These are phyloP conservation scores for Xestia ashworthii DNA, from an alignment of 2,888 invertebrate genomes.

Conservation along the genomic window DNA sequence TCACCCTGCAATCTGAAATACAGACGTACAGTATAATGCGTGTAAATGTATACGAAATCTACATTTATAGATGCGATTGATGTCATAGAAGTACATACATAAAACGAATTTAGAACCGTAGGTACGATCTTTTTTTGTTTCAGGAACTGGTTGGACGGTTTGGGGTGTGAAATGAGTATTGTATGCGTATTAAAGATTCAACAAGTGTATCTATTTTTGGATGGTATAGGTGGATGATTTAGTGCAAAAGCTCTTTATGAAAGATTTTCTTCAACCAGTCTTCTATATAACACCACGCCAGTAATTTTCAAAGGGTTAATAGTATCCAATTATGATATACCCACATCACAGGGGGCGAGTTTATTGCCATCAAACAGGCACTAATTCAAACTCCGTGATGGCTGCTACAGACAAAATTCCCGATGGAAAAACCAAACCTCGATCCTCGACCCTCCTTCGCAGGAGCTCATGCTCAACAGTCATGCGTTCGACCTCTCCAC, in stretches of 20 bases:
- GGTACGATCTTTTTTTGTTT: constrained; percentile 46
- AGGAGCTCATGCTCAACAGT: too few relatives aligned
- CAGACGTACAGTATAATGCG: constrained; percentile 38
- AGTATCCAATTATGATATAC: too few relatives aligned
- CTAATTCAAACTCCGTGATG: too few relatives aligned
- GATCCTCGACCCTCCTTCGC: too few relatives aligned
- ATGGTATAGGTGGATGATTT: neutral
- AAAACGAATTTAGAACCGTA: constrained; percentile 32
- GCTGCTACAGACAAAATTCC: too few relatives aligned
- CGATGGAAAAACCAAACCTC: too few relatives aligned
- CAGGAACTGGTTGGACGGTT: constrained; percentile 44
- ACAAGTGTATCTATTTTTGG: constrained; percentile 5
- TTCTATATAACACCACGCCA: too few relatives aligned
- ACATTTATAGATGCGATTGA: constrained; percentile 78
- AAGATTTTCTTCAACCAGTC: too few relatives aligned
- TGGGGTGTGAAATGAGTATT: neutral
- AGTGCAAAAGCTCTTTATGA: neutral
- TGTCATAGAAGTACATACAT: constrained; percentile 74
- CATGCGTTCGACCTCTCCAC: too few relatives aligned
- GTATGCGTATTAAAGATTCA: neutral
- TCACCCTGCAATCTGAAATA: constrained; percentile 58
- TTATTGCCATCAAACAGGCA: too few relatives aligned
- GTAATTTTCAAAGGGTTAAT: too few relatives aligned
- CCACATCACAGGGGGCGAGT: too few relatives aligned
- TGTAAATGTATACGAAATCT: constrained; percentile 68